Evolutionary conservation across 2,888 invertebrate genomes (phyloP).

Genomic region (Cistogaster globosa): DNA sequence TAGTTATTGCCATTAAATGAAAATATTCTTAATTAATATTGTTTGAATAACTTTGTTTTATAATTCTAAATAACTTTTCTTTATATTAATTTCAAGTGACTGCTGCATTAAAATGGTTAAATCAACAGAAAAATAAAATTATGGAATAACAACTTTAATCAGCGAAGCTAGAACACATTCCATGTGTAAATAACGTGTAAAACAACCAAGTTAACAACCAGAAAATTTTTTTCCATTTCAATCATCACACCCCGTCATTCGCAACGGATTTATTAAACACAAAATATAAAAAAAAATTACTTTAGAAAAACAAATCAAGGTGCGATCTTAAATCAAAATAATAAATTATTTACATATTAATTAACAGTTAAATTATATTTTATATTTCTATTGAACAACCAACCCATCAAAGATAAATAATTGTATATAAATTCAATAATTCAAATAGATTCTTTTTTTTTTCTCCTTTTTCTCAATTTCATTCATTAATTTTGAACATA

Average conservation of each 20-base stretch:
- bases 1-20: too few relatives aligned
- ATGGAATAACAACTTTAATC: conserved; percentile 1
- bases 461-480: conserved; percentile 51
- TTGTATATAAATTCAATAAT: conserved; percentile 49
- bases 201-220: conserved; percentile 12
- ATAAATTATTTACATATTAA: not conserved
- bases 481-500: conserved; percentile 30
- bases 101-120: not conserved
- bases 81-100: conserved; percentile 47
- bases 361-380: not conserved
- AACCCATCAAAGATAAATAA: not conserved
- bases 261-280: not conserved
- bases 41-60: too few relatives aligned
- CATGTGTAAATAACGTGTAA: conserved; percentile 10
- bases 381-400: conserved; percentile 20
- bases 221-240: not conserved
- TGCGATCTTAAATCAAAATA: conserved; percentile 36
- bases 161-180: not conserved
- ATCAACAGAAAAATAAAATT: not conserved
- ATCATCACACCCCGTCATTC: not conserved
- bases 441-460: conserved; percentile 50
- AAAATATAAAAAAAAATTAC: not conserved
- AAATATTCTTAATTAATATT: too few relatives aligned
- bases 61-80: conserved; percentile 12
- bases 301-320: conserved; percentile 5